These are phyloP conservation scores for Numida meleagris DNA, from an alignment of 2,113 vertebrate species.

Conservation along the genomic window DNA sequence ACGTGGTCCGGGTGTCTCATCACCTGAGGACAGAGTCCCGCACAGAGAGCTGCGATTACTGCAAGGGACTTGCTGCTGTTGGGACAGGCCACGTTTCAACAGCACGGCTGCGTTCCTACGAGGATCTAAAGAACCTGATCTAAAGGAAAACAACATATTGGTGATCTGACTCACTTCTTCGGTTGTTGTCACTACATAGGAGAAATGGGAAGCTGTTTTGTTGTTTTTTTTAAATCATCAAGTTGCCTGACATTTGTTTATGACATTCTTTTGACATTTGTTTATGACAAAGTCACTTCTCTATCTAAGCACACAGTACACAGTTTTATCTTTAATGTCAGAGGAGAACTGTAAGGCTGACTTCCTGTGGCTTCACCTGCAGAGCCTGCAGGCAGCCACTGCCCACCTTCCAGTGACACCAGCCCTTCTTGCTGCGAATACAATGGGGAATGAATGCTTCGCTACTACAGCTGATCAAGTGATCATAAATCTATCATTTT, in stretches of 20 bases:
- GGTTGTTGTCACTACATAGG: slow-evolving; percentile 1
- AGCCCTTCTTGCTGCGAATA: neutral
- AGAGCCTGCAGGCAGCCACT: neutral
- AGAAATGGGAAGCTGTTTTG: neutral
- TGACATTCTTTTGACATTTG: neutral
- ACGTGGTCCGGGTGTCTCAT: slow-evolving; percentile 98
- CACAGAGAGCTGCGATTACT: neutral
- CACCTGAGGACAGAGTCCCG: slow-evolving; percentile 77
- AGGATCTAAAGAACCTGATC: neutral
- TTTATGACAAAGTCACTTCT: neutral
- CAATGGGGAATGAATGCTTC: neutral
- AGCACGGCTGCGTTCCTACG: neutral
- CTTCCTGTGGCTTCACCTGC: neutral
- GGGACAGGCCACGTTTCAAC: neutral
- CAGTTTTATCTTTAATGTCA: neutral
- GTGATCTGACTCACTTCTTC: slow-evolving; percentile 55
- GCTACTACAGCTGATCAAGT: neutral
- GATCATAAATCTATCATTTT: neutral
- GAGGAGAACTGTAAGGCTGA: neutral
- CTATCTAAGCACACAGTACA: neutral
- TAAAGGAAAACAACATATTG: slow-evolving; percentile 64
- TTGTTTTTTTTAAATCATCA: neutral
- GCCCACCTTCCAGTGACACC: neutral
- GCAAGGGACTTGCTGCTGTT: neutral
- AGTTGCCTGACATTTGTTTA: slow-evolving; percentile 6